Evolutionary conservation across 2,888 invertebrate species (phyloP).

Genomic region (Mimumesa dahlbomi): DNA sequence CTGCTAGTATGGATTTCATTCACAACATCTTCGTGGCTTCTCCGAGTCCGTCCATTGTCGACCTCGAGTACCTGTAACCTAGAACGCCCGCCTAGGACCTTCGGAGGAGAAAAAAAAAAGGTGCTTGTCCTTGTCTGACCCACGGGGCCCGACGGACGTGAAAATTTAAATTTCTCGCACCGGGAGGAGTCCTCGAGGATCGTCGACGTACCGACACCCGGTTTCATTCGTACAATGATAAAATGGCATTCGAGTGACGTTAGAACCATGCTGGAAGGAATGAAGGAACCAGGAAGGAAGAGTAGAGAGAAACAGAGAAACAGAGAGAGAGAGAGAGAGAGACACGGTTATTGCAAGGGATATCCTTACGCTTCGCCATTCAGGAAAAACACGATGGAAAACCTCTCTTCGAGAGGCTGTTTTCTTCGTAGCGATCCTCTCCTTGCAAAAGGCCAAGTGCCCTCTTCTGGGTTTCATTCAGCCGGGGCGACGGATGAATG

Average conservation of each 20-base stretch:
- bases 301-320: neutral
- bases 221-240: constrained; percentile 55
- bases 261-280: constrained; percentile 4
- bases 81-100: constrained; percentile 46
- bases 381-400: constrained; percentile 24
- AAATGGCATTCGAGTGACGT: constrained; percentile 19
- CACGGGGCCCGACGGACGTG: constrained; percentile 58
- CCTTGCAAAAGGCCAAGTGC: constrained; percentile 52
- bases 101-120: constrained; percentile 26
- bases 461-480: constrained; percentile 58
- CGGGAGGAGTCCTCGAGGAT: constrained; percentile 31
- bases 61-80: constrained; percentile 76
- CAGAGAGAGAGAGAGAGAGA: neutral
- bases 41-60: constrained; percentile 71
- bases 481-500: constrained; percentile 44
- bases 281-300: constrained; percentile 2
- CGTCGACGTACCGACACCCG: no score
- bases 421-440: constrained; percentile 34
- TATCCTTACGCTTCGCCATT: constrained; percentile 40
- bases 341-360: constrained; percentile 8
- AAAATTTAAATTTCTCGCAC: constrained; percentile 75
- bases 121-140: no score
- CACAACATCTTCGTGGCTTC: constrained; percentile 47
- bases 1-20: constrained; percentile 69
- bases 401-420: constrained; percentile 27